Evolutionary conservation across 2,113 vertebrate species (phyloP), one percentile per base, ranked within the genome.

Genomic region (Mesitornis unicolor): DNA sequence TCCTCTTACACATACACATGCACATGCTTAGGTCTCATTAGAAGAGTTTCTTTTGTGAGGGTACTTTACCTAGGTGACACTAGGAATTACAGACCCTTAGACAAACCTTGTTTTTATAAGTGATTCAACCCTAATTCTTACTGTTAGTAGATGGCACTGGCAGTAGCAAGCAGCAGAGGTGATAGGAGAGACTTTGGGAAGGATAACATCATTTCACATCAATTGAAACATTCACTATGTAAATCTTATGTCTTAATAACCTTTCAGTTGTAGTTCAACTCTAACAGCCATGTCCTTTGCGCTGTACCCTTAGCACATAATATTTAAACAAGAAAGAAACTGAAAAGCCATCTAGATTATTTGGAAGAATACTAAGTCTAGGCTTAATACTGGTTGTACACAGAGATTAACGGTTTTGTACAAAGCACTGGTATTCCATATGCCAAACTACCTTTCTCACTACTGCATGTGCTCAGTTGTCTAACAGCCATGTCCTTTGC

Each of bases 21-120:
- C 65, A 96, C 65, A 89, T 60, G 95, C 57, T 87, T 61, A 92
- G 75, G 67, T 84, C 64, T 97, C 63, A 95, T 91, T 95, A 97
- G 86, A 94, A 53, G 57, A 68, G 68, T 70, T 95, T 92, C 93
- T 94, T 20, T 95, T 96, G 76, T n/a, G 63, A 86, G 54, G 18
- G 54, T 69, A 82, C 76, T 96, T 90, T 86, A 35, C 29, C 16
- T 74, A 65, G 50, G 26, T 43, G 40, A 67, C 75, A 50, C 20
- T n/a, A 47, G 53, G 21, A 51, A 38, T 81, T 84, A 90, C 43
- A 74, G 87, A 69, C 28, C 9, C 36, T 77, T 16, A 48, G 51
- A 80, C 69, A 81, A 96, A 93, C 11, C 50, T 54, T 48, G 17
- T 74, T 91, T 93, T 86, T 43, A 15, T 35, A 68, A 61, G 29